A percentile compares a stretch with the other conserved stretches of the same genome.
Conservation (phyloP, 2,797 vertebrate genomes). For the Pempheris klunzingeri region DNA sequence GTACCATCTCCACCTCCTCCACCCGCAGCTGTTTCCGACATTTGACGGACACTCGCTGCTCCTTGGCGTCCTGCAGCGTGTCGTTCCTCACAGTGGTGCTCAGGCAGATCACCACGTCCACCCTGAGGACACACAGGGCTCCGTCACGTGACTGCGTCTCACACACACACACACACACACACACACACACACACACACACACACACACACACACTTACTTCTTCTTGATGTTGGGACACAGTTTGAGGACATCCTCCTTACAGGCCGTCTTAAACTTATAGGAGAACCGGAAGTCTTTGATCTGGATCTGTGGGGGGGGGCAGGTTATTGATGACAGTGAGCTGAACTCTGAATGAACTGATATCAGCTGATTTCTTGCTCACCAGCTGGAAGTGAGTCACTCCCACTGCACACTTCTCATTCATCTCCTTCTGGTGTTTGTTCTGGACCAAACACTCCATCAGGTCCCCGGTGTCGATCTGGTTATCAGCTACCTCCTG, state of each 20-base stretch:
- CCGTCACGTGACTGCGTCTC: too few species aligned
- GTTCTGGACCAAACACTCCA: slow-evolving; percentile 97
- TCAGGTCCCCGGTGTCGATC: slow-evolving; percentile 95
- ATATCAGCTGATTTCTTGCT: too few species aligned
- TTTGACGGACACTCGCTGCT: slow-evolving; percentile 95
- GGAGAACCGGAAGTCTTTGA: slow-evolving; percentile 98
- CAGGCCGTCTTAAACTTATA: slow-evolving; percentile 99
- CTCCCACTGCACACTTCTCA: slow-evolving; percentile 94
- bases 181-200: too few species aligned
- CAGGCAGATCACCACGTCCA: slow-evolving; percentile 97
- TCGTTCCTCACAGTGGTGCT: slow-evolving; percentile 97
- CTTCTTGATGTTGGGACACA: slow-evolving; percentile 98
- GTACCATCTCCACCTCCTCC: slow-evolving; percentile 97
- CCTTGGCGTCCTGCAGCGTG: slow-evolving; percentile 94
- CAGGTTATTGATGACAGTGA: not conserved
- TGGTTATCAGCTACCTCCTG: slow-evolving; percentile 97
- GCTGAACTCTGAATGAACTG: not conserved
- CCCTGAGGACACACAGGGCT: too few species aligned
- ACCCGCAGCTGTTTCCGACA: slow-evolving; percentile 97
- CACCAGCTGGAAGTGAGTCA: slow-evolving; percentile 98
- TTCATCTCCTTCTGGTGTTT: slow-evolving; percentile 99
- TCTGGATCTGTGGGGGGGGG: slow-evolving; percentile 88
- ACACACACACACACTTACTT: too few species aligned
- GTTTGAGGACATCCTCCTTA: slow-evolving; percentile 97
- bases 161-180: too few species aligned